These are phyloP conservation scores for Lindbergichthys nudifrons DNA, from an alignment of 2,797 vertebrate species.

Conservation along the genomic window DNA sequence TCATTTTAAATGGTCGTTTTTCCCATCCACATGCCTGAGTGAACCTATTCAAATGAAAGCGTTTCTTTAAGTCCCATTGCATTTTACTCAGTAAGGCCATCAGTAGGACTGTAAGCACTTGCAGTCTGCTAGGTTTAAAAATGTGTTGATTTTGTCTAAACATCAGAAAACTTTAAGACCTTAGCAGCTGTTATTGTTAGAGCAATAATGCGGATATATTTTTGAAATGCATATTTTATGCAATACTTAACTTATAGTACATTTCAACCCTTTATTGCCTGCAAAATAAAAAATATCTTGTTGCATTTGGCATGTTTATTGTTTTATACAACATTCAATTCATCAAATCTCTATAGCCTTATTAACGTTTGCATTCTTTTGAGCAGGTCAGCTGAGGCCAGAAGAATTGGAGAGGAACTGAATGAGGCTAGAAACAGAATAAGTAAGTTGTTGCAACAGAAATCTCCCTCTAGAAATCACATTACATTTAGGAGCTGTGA, in stretches of 20 bases:
- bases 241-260: background rate
- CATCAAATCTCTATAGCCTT: background rate
- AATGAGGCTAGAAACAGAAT: conserved; percentile 87
- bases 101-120: background rate
- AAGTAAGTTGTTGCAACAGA: conserved; percentile 86
- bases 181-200: background rate
- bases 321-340: background rate
- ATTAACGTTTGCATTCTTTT: conserved; percentile 42
- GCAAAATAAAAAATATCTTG: background rate
- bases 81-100: background rate
- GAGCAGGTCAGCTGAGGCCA: conserved; percentile 91
- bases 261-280: background rate
- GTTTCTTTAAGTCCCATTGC: too few relatives aligned
- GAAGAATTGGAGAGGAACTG: conserved; percentile 87
- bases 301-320: background rate
- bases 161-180: background rate
- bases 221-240: background rate
- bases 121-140: background rate
- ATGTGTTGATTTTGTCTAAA: background rate
- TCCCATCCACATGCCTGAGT: background rate
- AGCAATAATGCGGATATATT: conserved; percentile 1
- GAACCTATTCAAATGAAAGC: background rate
- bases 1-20: background rate
- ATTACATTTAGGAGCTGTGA: conserved; percentile 35
- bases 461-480: conserved; percentile 15